Base-by-base conservation (phyloP, 2,113 vertebrate species). In the Oophaga pumilio region DNA sequence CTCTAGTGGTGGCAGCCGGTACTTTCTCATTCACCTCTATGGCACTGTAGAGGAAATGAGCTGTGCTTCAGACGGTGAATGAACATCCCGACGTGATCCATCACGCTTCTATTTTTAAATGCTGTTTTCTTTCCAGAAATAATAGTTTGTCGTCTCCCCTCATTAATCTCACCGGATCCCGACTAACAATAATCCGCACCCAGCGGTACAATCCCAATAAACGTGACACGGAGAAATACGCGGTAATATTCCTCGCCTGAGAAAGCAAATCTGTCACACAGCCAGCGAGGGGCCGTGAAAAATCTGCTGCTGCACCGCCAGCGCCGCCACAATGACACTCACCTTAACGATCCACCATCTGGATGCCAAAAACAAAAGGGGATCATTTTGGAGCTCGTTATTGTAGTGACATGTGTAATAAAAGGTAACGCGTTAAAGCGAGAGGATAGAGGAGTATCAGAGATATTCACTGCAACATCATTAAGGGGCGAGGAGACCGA, bases 91-190 rank as follows among this genome's bases (percentile, higher is more conserved):
- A 6, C 33, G 28, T 17, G 17, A 4, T 73, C 62, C 43, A 11
- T 11, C 17, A 22, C 28, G 17, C 20, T 81, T 22, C 20, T 20
- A 50, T 82, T 80, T 60, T 80, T 68, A 68, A 82, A 1, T 43
- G 10, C 20, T 8, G 28, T 82, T 50, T 50, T 66, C 79, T 24
- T 66, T 68, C 13, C 28, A 62, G 26, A 81, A 62, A 81, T 49
- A 81, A 81, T 60, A 82, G 78, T 22, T 43, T 24, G 80, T 15
- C 60, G 14, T 14, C 60, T 82, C 12, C 60, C 1, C 60, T 66
- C 60, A 82, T 82, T 68, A 82, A 82, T 82, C 80, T 82, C 26
- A 8, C 1, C 43, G 2, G 59, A 66, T 50, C 59, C 7, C n/a
- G n/a, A 82, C 80, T 43, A 80, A 80, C 52, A 52, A 82, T 49